Evolutionary conservation across 2,888 invertebrate genomes (phyloP), one percentile per base, ranked within the genome.

Genomic region (Chymomyza procnemis): DNA sequence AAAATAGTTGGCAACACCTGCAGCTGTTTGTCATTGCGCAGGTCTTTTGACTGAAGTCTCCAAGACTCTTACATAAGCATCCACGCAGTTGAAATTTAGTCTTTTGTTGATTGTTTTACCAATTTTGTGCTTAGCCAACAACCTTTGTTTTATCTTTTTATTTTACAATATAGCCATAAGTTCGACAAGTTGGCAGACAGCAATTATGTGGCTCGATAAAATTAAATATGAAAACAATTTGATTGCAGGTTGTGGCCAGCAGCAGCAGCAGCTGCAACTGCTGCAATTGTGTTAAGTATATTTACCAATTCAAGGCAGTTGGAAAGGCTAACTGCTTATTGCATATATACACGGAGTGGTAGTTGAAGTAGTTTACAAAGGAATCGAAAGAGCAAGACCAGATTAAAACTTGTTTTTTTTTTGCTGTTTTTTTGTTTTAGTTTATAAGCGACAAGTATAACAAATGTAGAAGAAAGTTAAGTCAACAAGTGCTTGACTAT

Each of bases 311-410:
- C 56, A 56, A 56, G 56, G 56, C 56, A 30, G 26, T 56, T 56
- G 56, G 56, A 56, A 56, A 56, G 56, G 56, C 56, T 56, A 56
- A 56, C 26, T 56, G 56, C 26, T 56, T 56, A 30, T 56, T 54
- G 21, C 21, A 54, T 12, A 41, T 12, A 41, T 41, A 41, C 34
- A 2, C 22, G 22, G 4, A 4, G 26, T 26, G 1, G 26, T 26
- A 26, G 26, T 26, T 2, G 2, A 6, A 26, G 26, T 41, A 41
- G 34, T 41, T 9, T 41, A 41, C 34, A 41, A 41, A 41, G 34
- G 34, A 41, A 41, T 12, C 12, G 34, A 41, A 41, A 41, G n/a
- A 41, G 34, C 34, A 41, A 41, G 34, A 41, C 34, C 34, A 14
- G 34, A 12, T 41, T 9, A 12, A 41, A 41, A 41, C 34, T 41